phyloP scores from a whole-genome alignment of 37 sponge, comb jelly and placozoan species.

The Hexactinellida sp. region DNA sequence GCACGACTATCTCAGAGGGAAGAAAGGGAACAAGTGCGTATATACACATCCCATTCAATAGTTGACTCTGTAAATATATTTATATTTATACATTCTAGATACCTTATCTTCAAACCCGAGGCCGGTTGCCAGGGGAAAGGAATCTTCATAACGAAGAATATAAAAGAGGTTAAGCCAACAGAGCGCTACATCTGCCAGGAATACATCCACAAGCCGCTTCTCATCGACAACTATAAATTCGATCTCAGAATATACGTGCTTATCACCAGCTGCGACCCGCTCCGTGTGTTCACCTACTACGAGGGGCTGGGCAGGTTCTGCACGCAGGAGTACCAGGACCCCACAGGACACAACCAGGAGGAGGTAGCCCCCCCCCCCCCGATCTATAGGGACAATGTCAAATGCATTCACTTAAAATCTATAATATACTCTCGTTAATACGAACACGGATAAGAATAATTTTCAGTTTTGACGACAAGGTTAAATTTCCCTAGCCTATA shows the following conservation, averaged over 20 bases:
- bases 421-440: too few species aligned
- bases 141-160: conserved; percentile 68
- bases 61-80: too few species aligned
- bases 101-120: conserved; percentile 82
- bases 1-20: conserved; percentile 1
- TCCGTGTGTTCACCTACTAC: conserved; percentile 79
- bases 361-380: not conserved
- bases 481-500: too few species aligned
- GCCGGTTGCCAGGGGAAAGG: conserved; percentile 92
- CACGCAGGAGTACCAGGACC: conserved; percentile 68
- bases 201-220: conserved; percentile 85
- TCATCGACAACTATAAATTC: conserved; percentile 91
- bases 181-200: conserved; percentile 87
- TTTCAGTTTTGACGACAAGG: too few species aligned
- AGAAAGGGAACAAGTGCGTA: conserved; percentile 11
- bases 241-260: conserved; percentile 92
- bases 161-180: conserved; percentile 68
- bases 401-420: too few species aligned
- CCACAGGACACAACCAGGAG: conserved; percentile 67
- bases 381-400: not conserved
- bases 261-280: conserved; percentile 92
- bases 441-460: too few species aligned
- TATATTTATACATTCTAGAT: not conserved
- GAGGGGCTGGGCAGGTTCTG: conserved; percentile 92
- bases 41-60: too few species aligned